Evolutionary conservation across 2,797 vertebrate genomes (phyloP).

Genomic region (Petrocephalus schoutedeni): DNA sequence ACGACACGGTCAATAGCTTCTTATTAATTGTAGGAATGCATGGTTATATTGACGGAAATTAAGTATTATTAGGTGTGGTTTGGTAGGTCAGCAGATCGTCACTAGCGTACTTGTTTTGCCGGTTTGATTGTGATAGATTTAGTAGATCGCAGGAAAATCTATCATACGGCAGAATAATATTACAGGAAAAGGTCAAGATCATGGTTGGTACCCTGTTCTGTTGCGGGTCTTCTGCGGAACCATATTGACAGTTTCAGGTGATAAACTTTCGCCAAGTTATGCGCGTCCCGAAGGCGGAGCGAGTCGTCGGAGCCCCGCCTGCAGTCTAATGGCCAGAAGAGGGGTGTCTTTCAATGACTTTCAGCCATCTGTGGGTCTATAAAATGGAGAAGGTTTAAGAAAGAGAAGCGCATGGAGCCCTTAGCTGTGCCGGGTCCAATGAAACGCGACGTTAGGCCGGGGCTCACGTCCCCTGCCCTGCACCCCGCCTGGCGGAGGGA

Average conservation of each 20-base stretch:
- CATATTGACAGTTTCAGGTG: neutral
- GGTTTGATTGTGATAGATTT: neutral
- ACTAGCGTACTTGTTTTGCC: neutral
- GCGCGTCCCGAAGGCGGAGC: neutral
- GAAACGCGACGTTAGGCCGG: neutral
- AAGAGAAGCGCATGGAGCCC: neutral
- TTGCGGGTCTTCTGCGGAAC: neutral
- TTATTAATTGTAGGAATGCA: neutral
- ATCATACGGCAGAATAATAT: neutral
- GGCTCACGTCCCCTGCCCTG: neutral
- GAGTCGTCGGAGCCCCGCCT: conserved; percentile 31
- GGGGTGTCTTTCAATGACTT: conserved; percentile 23
- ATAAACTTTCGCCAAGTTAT: neutral
- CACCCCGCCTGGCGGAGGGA: neutral
- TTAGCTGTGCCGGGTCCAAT: neutral
- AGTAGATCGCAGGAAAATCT: neutral
- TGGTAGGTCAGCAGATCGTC: neutral
- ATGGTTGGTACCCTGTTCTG: neutral
- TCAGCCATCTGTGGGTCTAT: neutral
- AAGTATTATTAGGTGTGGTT: neutral
- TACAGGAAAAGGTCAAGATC: neutral
- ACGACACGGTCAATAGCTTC: neutral
- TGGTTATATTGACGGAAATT: neutral
- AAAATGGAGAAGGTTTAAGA: neutral
- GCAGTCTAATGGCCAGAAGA: conserved; percentile 26